phyloP scores from a whole-genome alignment of 2,113 vertebrate species.

The Gasterosteus aculeatus region DNA sequence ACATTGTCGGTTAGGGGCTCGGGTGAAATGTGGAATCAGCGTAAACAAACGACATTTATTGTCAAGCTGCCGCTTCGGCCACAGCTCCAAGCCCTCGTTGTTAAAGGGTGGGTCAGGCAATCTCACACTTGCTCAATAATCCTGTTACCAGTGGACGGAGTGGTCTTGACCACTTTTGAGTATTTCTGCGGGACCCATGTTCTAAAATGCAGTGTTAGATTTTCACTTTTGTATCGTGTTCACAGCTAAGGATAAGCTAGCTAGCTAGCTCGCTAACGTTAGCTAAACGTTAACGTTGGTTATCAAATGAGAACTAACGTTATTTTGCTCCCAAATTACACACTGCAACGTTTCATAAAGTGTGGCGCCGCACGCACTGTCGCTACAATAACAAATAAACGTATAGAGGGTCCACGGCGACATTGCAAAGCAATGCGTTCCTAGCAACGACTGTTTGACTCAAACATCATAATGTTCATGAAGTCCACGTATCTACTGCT shows the following conservation, averaged over 20 bases:
- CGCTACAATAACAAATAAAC: conserved; percentile 28
- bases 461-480: conserved; percentile 22
- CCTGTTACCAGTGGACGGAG: conserved; percentile 43
- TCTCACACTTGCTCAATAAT: conserved; percentile 56
- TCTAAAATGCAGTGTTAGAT: conserved; percentile 43
- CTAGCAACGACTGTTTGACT: not conserved
- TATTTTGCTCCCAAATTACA: conserved; percentile 42
- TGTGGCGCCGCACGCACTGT: conserved; percentile 37
- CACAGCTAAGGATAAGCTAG: conserved; percentile 66
- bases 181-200: conserved; percentile 28
- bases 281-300: conserved; percentile 51
- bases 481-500: conserved; percentile 49
- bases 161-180: conserved; percentile 47
- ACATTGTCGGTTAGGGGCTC: conserved; percentile 46
- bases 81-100: conserved; percentile 49
- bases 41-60: conserved; percentile 77
- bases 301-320: conserved; percentile 37
- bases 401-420: not conserved
- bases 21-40: conserved; percentile 59
- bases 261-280: conserved; percentile 71
- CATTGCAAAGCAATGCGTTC: not conserved
- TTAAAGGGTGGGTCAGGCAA: conserved; percentile 71
- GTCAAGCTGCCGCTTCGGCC: conserved; percentile 50
- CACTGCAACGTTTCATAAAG: conserved; percentile 35
- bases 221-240: conserved; percentile 46